Base-by-base conservation (phyloP, 2,113 vertebrate genomes). In the Ceyx cyanopectus region DNA sequence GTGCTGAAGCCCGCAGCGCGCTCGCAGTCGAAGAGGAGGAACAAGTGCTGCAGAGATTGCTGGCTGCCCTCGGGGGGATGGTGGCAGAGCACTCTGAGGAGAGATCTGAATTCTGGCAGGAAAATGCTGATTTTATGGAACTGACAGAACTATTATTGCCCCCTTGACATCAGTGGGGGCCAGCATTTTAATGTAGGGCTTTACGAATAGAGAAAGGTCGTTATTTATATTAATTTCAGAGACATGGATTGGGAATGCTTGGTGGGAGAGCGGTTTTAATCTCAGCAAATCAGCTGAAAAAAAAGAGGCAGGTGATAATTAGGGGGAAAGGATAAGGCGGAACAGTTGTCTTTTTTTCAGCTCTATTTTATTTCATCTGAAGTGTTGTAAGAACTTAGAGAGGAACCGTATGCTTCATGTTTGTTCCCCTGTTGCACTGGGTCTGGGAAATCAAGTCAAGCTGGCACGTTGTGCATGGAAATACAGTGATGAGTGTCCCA, bases 71-170 rank as follows among this genome's bases (percentile, higher is more conserved):
- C 2, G 0, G 13, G 60, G 76, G 50, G 22, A 70, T 1, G 0
- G 62, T 14, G 43, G 34, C 30, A 9, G 22, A 54, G 54, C 7
- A 27, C 56, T 72, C 4, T 0, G 22, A 85, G 83, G 63, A 79
- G 27, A 43, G 62, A 69, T 81, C 6, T n/a, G 69, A 84, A 65
- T 86, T 81, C 77, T 72, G 74, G 77, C 73, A 81, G 74, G 80
- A 74, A 93, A 90, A 85, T 57, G 34, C 69, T 86, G 69, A 68
- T 93, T 92, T 94, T 91, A 69, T 85, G 87, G 75, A 91, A 94
- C 89, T 77, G 56, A 21, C 78, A 69, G 84, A 82, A 50, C 23
- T 81, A 0, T 73, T 89, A 62, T 32, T 85, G 70, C 56, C 70
- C 84, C 67, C 60, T 69, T 69, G 78, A 70, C 60, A 63, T 85